These are phyloP conservation scores for Drosophila subquinaria DNA, from an alignment of 2,888 invertebrate genomes.

Conservation along the genomic window DNA sequence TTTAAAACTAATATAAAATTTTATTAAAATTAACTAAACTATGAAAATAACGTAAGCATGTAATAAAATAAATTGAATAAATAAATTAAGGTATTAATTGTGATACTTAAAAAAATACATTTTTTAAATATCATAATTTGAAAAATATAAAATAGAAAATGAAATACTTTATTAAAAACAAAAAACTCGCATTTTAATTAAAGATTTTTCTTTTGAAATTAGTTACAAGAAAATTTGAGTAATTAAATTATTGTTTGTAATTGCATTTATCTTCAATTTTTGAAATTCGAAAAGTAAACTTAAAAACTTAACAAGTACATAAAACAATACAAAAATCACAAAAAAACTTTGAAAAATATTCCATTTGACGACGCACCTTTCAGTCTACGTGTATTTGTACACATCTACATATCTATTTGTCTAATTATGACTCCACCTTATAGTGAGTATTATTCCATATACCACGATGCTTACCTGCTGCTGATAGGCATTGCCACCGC, in stretches of 20 bases:
- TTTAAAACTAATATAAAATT: too few species aligned
- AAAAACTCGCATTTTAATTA: too few species aligned
- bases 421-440: background rate
- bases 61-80: too few species aligned
- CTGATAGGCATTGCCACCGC: constrained; percentile 83
- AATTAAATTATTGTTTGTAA: background rate
- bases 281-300: background rate
- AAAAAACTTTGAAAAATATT: constrained; percentile 1
- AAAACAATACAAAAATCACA: constrained; percentile 7
- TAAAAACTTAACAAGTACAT: background rate
- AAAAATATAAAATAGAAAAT: background rate
- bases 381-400: background rate
- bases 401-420: background rate
- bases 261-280: background rate
- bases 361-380: constrained; percentile 10
- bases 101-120: background rate
- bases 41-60: background rate
- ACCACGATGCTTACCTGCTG: constrained; percentile 78
- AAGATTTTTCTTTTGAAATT: background rate
- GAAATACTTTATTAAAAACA: too few species aligned
- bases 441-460: constrained; percentile 6
- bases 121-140: background rate
- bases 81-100: too few species aligned
- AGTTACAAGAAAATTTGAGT: background rate
- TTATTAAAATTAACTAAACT: too few species aligned